Evolutionary conservation across 2,113 vertebrate species (phyloP), one percentile per base, ranked within the genome.

Genomic region (Stictonetta naevosa): DNA sequence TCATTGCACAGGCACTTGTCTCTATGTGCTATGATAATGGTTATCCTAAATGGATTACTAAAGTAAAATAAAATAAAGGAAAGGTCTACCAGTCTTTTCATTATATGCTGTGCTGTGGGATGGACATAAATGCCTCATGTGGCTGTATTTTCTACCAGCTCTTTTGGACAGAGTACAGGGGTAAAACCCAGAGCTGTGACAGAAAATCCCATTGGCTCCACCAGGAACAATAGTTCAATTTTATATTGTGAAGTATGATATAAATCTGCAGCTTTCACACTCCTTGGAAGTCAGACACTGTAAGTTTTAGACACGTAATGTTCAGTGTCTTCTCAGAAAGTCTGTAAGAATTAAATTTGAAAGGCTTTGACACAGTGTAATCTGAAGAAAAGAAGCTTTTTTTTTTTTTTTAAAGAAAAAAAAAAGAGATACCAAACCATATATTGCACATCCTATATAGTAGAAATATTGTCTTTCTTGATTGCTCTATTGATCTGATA

Each of bases 351-450:
- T 68, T 67, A 16, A 11, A 60, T 84, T 31, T 40, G 56, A 69
- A 86, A 69, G 17, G 15, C 59, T 91, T 95, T 60, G 25, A 58
- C 5, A 8, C 40, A 83, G 11, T 42, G 21, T 55, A 55, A 80
- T 58, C 46, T 86, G 76, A 95, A 76, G 63, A 66, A 92, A 93
- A 38, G 15, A 73, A 53, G 28, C 11, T 86, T 86, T 48, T 83
- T 55, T 38, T 38, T 38, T 38, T 38, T 38, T 38, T 38, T 38
- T 38, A 38, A 38, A 38, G 10, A 38, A 38, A 40, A 20, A 66
- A 71, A 44, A 76, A 66, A 55, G 19, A 53, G 46, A 10, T 69
- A 29, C 16, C 52, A 55, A 69, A 75, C 23, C 8, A 28, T 40
- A 20, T 22, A 8, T 33, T 52, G 34, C 38, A 31, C 13, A 34